Conservation (phyloP, 2,797 vertebrate species). For the Sibirionetta formosa region DNA sequence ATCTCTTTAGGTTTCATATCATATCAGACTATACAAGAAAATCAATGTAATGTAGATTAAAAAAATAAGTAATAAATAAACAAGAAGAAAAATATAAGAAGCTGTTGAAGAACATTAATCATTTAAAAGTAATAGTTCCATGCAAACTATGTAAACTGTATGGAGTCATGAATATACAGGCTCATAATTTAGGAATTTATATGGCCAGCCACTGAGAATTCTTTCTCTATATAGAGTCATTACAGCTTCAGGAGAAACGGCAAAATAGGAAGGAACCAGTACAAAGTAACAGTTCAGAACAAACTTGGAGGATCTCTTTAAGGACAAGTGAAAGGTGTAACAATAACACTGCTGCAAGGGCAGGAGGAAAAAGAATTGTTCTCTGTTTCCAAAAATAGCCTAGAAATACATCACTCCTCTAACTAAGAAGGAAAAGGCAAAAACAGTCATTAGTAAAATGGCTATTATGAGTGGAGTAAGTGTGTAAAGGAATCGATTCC, state of each 20-base stretch:
- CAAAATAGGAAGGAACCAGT: not conserved
- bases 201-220: not conserved
- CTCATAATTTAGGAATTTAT: not conserved
- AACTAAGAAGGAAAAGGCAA: not conserved
- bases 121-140: not conserved
- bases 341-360: not conserved
- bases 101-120: not conserved
- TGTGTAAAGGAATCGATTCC: not conserved
- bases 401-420: not conserved
- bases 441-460: not conserved
- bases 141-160: not conserved
- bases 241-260: not conserved
- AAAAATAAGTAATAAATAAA: not conserved
- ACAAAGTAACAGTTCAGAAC: not conserved
- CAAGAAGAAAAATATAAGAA: not conserved
- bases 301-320: not conserved
- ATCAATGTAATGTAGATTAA: not conserved
- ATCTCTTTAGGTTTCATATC: not conserved
- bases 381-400: not conserved
- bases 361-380: not conserved
- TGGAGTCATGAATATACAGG: not conserved
- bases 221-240: not conserved
- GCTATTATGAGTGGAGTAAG: not conserved
- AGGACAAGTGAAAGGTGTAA: not conserved
- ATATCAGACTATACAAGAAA: not conserved